These are phyloP conservation scores for Sebastes steindachneri DNA, from an alignment of 2,797 vertebrate species.

Conservation along the genomic window DNA sequence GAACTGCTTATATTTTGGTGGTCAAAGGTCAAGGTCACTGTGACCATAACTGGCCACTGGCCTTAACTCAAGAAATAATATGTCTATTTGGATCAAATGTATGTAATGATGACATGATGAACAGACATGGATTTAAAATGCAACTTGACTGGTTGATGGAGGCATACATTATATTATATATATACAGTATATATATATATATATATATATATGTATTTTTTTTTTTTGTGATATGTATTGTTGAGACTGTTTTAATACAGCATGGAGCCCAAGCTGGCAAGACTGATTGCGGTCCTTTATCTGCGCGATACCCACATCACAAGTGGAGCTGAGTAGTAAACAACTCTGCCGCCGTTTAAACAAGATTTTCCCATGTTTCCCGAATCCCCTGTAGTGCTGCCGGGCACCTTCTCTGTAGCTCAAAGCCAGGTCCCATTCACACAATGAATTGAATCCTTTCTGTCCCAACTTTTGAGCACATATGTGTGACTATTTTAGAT, in stretches of 20 bases:
- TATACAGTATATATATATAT: too few relatives aligned
- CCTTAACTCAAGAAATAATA: too few relatives aligned
- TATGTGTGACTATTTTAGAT: background rate
- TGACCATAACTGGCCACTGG: too few relatives aligned
- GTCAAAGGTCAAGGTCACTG: too few relatives aligned
- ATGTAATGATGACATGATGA: too few relatives aligned
- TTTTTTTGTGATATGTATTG: background rate
- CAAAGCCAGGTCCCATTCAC: background rate
- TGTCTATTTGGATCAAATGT: too few relatives aligned
- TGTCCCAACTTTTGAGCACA: background rate
- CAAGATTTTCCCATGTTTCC: background rate
- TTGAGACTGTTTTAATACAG: background rate
- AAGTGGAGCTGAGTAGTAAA: background rate
- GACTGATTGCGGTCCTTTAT: background rate
- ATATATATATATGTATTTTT: too few relatives aligned
- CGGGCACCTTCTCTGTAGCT: background rate
- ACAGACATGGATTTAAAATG: too few relatives aligned
- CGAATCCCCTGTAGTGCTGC: background rate
- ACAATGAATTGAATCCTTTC: background rate
- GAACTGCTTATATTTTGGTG: too few relatives aligned
- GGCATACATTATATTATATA: too few relatives aligned
- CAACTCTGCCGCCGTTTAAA: background rate
- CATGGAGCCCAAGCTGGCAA: background rate
- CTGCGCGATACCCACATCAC: background rate
- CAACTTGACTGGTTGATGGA: too few relatives aligned